Evolutionary conservation across 1,140 invertebrate species (phyloP).

Genomic region (Bombyx mori): DNA sequence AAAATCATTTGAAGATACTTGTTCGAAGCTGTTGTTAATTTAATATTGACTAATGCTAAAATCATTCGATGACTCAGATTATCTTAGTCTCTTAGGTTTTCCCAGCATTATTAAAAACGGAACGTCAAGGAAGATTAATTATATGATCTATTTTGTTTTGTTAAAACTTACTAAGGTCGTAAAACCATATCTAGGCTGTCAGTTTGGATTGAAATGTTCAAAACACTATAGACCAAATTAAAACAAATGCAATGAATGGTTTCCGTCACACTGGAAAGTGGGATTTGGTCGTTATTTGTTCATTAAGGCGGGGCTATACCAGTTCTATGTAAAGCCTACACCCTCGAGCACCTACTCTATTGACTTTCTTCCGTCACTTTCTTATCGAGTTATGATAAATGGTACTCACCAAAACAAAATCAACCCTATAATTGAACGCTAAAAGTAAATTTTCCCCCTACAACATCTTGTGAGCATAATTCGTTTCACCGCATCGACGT

Average conservation of each 20-base stretch:
- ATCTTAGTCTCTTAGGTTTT: no score
- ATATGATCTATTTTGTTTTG: no score
- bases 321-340: conserved; percentile 38
- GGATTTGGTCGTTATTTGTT: conserved; percentile 25
- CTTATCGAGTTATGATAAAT: conserved; percentile 63
- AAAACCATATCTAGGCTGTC: no score
- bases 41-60: no score
- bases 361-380: conserved; percentile 67
- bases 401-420: conserved; percentile 17
- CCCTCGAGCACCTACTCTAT: conserved; percentile 61
- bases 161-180: no score
- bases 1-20: no score
- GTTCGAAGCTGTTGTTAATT: no score
- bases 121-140: no score
- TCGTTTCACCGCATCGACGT: conserved; percentile 54
- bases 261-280: not conserved
- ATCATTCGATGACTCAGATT: no score
- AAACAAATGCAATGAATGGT: conserved; percentile 16
- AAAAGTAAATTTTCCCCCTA: conserved; percentile 22
- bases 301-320: conserved; percentile 37
- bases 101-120: no score
- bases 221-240: no score
- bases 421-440: conserved; percentile 13
- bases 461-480: conserved; percentile 34
- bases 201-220: no score